Percentiles rank a stretch among this genome's conserved stretches.
Evolutionary conservation across 2,113 vertebrate species (phyloP).

Genomic region (Gavia stellata): DNA sequence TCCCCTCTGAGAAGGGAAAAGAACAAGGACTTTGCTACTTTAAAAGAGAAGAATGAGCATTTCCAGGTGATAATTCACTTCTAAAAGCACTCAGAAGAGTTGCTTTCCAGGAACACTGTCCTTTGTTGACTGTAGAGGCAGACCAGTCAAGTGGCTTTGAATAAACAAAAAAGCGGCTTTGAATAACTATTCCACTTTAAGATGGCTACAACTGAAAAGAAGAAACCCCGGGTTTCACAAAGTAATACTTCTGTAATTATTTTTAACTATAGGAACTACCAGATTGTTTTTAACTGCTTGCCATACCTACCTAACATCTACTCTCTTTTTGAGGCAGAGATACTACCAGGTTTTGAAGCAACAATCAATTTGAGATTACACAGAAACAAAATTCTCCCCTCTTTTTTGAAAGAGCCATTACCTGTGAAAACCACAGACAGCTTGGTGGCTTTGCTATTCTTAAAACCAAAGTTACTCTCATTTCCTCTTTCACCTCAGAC

Average conservation of each 20-base stretch:
- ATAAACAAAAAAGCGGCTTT: background rate
- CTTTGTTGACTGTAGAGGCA: background rate
- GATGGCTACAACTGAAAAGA: background rate
- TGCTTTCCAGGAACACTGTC: background rate
- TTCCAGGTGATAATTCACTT: background rate
- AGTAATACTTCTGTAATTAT: background rate
- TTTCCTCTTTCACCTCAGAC: background rate
- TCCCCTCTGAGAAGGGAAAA: background rate
- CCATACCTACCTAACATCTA: too few species aligned
- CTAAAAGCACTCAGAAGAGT: background rate
- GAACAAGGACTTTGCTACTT: background rate
- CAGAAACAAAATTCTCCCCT: background rate
- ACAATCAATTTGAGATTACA: background rate
- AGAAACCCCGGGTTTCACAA: background rate
- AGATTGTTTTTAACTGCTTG: background rate
- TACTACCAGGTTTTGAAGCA: background rate
- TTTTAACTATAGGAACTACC: background rate
- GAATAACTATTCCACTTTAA: background rate
- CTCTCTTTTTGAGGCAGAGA: background rate
- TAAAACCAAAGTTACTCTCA: background rate
- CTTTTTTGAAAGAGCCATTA: background rate
- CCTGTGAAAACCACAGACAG: background rate
- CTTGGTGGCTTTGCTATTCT: background rate
- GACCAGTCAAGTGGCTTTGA: background rate
- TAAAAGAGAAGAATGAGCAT: background rate